Conservation (phyloP, 2,888 invertebrate species). For the Volucella zonaria region DNA sequence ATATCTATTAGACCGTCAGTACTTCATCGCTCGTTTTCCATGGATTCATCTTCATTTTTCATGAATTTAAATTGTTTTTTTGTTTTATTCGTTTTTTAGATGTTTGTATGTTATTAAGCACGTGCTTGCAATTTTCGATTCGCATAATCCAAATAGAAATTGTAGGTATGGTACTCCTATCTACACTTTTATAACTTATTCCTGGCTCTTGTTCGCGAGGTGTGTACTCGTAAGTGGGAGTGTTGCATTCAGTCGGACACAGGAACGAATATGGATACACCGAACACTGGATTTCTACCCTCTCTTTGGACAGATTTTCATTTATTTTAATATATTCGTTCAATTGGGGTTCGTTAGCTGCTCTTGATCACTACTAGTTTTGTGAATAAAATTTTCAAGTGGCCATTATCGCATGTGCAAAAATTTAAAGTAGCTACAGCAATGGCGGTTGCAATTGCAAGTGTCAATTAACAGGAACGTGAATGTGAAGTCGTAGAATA, state of each 20-base stretch:
- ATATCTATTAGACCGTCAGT: constrained; percentile 43
- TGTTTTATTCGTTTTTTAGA: constrained; percentile 10
- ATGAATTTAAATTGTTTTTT: constrained; percentile 22
- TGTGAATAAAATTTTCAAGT: constrained; percentile 64
- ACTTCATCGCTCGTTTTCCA: constrained; percentile 14
- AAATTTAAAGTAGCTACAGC: constrained; percentile 36
- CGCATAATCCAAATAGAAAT: constrained; percentile 52
- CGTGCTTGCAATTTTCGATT: constrained; percentile 67
- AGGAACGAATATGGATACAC: background rate
- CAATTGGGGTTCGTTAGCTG: constrained; percentile 70
- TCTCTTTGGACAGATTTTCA: constrained; percentile 22
- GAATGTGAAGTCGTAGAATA: constrained; percentile 12
- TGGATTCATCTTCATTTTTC: constrained; percentile 38
- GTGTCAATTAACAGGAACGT: constrained; percentile 66
- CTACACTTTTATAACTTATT: constrained; percentile 57
- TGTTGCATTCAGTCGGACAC: constrained; percentile 22
- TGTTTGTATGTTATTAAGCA: constrained; percentile 25
- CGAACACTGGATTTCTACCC: background rate
- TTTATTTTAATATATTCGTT: constrained; percentile 69
- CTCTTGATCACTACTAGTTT: constrained; percentile 65
- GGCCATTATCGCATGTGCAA: constrained; percentile 54
- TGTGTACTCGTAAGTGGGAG: constrained; percentile 9
- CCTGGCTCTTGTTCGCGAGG: constrained; percentile 16
- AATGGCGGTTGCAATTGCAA: constrained; percentile 55
- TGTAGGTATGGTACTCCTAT: constrained; percentile 1